These are phyloP conservation scores for Todus mexicanus DNA, from an alignment of 2,797 vertebrate species.

Conservation along the genomic window DNA sequence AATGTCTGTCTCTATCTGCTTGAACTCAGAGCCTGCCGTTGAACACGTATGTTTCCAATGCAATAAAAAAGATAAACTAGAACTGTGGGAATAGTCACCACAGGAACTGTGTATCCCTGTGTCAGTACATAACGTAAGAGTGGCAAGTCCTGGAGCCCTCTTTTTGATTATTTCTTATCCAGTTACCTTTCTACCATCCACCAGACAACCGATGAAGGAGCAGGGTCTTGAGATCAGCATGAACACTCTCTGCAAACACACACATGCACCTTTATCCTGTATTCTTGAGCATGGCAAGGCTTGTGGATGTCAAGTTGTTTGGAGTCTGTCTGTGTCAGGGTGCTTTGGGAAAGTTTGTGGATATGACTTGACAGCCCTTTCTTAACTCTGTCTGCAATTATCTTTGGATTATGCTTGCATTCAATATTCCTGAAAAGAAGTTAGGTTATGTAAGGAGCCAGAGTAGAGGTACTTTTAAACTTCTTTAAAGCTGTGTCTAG, in stretches of 20 bases:
- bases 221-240: not conserved
- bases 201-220: not conserved
- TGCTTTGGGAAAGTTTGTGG: not conserved
- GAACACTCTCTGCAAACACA: not conserved
- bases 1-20: not conserved
- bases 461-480: not conserved
- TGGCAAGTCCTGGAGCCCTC: not conserved
- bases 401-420: not conserved
- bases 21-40: not conserved
- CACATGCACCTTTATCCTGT: not conserved
- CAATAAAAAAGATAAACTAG: not conserved
- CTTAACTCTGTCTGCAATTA: not conserved
- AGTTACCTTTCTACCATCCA: not conserved
- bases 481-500: not conserved
- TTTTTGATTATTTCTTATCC: not conserved
- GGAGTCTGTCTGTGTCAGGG: not conserved
- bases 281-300: not conserved
- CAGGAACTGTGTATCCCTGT: not conserved
- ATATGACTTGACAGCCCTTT: not conserved
- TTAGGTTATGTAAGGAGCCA: not conserved
- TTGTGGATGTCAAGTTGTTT: not conserved
- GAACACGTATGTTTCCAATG: rapidly evolving
- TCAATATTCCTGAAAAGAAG: not conserved
- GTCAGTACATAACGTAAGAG: rapidly evolving
- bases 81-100: not conserved